Evolutionary conservation across 2,888 invertebrate genomes (phyloP).

Genomic region (Eupithecia dodoneata): DNA sequence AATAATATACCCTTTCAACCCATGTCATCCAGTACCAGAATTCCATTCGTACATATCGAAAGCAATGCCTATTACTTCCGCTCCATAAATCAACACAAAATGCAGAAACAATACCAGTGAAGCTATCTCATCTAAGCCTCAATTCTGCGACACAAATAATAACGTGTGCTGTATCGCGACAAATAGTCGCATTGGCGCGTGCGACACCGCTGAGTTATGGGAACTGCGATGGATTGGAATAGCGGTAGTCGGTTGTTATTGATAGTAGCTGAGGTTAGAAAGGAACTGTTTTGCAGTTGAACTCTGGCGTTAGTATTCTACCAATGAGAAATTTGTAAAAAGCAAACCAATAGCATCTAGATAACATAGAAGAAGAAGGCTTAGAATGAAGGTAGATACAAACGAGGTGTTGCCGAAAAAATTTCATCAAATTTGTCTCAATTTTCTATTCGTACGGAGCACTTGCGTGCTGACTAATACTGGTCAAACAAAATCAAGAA

Average conservation of each 20-base stretch:
- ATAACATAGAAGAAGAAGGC: background rate
- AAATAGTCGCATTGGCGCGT: conserved; percentile 64
- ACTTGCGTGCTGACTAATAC: too few relatives aligned
- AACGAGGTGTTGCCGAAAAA: too few relatives aligned
- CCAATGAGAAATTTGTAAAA: background rate
- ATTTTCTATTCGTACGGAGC: too few relatives aligned
- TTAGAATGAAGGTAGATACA: too few relatives aligned
- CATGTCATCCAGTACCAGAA: background rate
- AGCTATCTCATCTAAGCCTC: conserved; percentile 41
- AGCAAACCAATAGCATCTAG: background rate
- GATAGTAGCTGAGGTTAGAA: conserved; percentile 2
- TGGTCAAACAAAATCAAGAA: too few relatives aligned
- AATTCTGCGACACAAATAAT: conserved; percentile 46
- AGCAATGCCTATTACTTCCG: background rate
- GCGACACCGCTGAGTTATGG: conserved; percentile 45
- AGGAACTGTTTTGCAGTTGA: background rate
- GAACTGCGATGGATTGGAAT: conserved; percentile 21
- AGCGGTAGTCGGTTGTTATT: conserved; percentile 11
- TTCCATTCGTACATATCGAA: background rate
- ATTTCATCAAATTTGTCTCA: too few relatives aligned
- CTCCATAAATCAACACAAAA: background rate
- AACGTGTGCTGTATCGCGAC: conserved; percentile 61
- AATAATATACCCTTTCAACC: background rate
- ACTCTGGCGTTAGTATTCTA: background rate
- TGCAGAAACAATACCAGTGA: conserved; percentile 17